phyloP scores from a whole-genome alignment of 2,797 vertebrate genomes.

The Tokudaia tokunoshimensis region DNA sequence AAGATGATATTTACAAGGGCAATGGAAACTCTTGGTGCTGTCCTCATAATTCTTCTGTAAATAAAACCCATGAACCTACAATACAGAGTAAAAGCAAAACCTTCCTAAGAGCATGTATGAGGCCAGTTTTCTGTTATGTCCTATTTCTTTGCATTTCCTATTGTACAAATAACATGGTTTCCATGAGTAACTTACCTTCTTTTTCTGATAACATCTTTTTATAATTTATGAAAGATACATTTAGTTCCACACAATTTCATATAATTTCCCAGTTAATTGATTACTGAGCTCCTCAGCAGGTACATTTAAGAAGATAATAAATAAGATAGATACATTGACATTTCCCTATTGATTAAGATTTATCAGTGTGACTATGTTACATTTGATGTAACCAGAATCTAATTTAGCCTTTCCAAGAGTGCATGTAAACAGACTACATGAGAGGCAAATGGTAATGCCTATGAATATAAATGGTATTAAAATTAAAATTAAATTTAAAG shows the following conservation, averaged over 20 bases:
- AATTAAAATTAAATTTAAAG: background rate
- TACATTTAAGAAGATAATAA: background rate
- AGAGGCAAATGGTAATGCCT: background rate
- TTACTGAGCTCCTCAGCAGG: background rate
- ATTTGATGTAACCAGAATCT: background rate
- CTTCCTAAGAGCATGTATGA: background rate
- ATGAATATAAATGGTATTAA: background rate
- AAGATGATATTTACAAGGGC: background rate
- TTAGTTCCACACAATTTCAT: conserved; percentile 48
- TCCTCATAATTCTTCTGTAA: background rate
- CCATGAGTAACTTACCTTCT: background rate
- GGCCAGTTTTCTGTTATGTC: background rate
- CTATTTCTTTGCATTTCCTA: background rate
- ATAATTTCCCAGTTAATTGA: background rate
- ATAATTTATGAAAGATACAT: background rate
- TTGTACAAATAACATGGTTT: background rate
- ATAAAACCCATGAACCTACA: background rate
- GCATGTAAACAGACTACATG: background rate
- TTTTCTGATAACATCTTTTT: background rate
- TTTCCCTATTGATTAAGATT: background rate
- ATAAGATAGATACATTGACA: background rate
- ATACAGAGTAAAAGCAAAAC: background rate
- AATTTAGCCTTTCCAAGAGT: background rate
- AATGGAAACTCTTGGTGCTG: background rate
- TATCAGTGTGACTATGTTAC: background rate